phyloP scores from a whole-genome alignment of 2,888 invertebrate genomes.

The Mesorhabditis belari region DNA sequence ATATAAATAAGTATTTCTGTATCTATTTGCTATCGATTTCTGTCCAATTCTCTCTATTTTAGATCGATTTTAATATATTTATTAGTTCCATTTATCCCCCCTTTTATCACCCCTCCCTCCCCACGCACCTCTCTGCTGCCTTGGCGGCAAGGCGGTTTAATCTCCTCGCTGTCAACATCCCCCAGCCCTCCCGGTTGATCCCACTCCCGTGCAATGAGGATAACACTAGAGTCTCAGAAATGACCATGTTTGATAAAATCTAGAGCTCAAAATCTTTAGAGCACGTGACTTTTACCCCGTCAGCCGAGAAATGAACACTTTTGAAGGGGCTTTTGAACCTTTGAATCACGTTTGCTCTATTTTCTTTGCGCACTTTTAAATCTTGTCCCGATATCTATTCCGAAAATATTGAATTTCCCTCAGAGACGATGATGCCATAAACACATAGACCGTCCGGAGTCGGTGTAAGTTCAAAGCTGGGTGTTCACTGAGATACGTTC shows the following conservation, averaged over 20 bases:
- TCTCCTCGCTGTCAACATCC: background rate
- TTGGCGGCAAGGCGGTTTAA: background rate
- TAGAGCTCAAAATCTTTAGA: background rate
- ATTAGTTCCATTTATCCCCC: conserved; percentile 2
- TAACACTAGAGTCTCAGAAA: background rate
- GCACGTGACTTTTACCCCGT: background rate
- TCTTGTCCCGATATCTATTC: conserved; percentile 72
- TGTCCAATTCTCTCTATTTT: too few relatives aligned
- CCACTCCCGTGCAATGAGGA: background rate
- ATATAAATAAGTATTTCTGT: too few relatives aligned
- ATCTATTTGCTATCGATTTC: too few relatives aligned
- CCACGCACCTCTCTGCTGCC: conserved; percentile 4
- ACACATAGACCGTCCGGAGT: conserved; percentile 64
- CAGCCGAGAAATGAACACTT: too few relatives aligned
- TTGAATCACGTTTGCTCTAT: conserved; percentile 66
- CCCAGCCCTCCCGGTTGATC: background rate
- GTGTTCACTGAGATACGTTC: conserved; percentile 78
- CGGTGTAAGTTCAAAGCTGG: conserved; percentile 59
- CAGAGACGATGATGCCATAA: conserved; percentile 94
- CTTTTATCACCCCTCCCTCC: background rate
- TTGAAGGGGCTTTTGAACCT: too few relatives aligned
- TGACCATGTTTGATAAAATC: background rate
- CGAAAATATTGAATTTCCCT: conserved; percentile 87
- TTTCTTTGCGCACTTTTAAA: conserved; percentile 58
- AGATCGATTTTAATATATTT: background rate